A percentile compares a stretch with the other conserved stretches of the same genome.
Evolutionary conservation across 2,113 vertebrate species (phyloP).

Genomic region (Odontophorus gujanensis): DNA sequence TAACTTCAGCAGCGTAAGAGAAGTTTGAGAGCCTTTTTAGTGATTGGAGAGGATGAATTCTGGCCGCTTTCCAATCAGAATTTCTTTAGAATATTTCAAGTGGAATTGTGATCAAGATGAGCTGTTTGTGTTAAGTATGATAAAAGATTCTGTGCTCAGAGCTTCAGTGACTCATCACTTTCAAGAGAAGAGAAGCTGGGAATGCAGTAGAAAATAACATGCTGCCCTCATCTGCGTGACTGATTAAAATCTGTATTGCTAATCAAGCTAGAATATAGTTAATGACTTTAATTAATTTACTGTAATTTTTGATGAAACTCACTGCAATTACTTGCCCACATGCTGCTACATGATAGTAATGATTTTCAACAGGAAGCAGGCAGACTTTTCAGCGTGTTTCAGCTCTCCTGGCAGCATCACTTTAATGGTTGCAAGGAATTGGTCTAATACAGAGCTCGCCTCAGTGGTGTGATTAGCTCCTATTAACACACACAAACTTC

Average conservation of each 20-base stretch:
- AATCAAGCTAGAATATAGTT: background rate
- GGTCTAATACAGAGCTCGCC: background rate
- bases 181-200: background rate
- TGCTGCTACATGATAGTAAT: background rate
- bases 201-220: background rate
- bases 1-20: background rate
- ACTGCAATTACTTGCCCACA: background rate
- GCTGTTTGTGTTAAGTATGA: background rate
- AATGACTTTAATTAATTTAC: constrained; percentile 60
- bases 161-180: constrained; percentile 14
- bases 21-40: background rate
- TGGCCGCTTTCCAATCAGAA: background rate
- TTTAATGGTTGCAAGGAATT: background rate
- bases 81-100: background rate
- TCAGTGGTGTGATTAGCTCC: background rate
- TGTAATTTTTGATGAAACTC: constrained; percentile 15
- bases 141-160: background rate
- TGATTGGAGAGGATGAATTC: background rate
- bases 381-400: background rate
- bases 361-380: background rate
- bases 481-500: background rate
- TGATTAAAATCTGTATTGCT: constrained; percentile 13
- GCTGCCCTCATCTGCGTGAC: background rate
- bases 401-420: background rate
- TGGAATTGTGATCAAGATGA: background rate